Evolutionary conservation across 2,797 vertebrate genomes (phyloP).

Genomic region (Falco cherrug): DNA sequence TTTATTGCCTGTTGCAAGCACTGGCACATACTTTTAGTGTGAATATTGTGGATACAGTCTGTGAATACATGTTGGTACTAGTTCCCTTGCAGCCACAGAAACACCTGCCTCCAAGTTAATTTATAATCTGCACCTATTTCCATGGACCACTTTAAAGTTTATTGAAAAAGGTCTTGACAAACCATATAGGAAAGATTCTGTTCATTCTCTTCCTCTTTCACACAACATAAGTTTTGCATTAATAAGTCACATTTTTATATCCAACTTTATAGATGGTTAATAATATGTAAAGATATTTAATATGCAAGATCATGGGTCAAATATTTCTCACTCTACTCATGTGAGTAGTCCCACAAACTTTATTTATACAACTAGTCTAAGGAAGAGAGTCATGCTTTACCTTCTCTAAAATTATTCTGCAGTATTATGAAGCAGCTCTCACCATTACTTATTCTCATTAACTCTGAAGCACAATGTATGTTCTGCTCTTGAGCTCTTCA

Average conservation of each 20-base stretch:
- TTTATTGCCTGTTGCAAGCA: constrained; percentile 58
- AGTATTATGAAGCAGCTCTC: constrained; percentile 27
- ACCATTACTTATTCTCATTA: constrained; percentile 36
- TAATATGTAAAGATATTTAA: constrained; percentile 70
- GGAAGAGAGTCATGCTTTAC: background rate
- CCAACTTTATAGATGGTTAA: constrained; percentile 67
- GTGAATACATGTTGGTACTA: constrained; percentile 34
- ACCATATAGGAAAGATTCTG: constrained; percentile 60
- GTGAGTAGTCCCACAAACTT: constrained; percentile 6
- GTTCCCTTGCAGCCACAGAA: constrained; percentile 57
- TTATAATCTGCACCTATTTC: constrained; percentile 71
- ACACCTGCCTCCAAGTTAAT: constrained; percentile 74
- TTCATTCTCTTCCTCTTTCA: constrained; percentile 63
- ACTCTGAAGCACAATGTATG: background rate
- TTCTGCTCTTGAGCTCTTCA: constrained; percentile 33
- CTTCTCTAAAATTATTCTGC: constrained; percentile 32
- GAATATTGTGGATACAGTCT: background rate
- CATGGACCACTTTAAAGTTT: constrained; percentile 44
- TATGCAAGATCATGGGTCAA: constrained; percentile 54
- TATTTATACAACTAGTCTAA: background rate
- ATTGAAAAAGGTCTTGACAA: constrained; percentile 60
- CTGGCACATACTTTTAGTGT: constrained; percentile 10
- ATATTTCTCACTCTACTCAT: constrained; percentile 32
- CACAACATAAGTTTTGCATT: constrained; percentile 72
- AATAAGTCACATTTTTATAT: constrained; percentile 57